Evolutionary conservation across 2,888 invertebrate species (phyloP), one percentile per base, ranked within the genome.

Genomic region (Drosophila robusta): DNA sequence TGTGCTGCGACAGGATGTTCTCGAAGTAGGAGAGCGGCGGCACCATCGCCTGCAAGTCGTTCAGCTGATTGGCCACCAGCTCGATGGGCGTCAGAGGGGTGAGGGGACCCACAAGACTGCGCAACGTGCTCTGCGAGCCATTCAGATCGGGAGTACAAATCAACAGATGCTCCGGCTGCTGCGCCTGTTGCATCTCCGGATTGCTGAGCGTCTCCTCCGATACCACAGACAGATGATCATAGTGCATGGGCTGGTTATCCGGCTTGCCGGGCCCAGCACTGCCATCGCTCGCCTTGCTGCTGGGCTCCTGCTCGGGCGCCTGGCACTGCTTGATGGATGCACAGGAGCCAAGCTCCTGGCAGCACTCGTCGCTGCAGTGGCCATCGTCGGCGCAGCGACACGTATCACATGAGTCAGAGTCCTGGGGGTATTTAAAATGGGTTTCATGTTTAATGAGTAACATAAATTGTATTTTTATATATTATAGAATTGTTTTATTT

Each of bases 221-320:
- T 45, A 96, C 96, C 24, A 96, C 95, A 64, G 95, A 95, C 49
- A 96, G 93, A 90, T 96, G 95, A 91, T 96, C 95, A 92, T 96
- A 96, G 58, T 81, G 80, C 75, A 74, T 68, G 29, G 86, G 68
- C 54, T 78, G 67, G 26, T 45, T 64, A 6, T 74, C 70, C 34
- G 50, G 32, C 44, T 57, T 52, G 4, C 47, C 18, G 41, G 70
- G 18, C n/a, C 34, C 29, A 29, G 51, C 44, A 22, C 44, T 57
- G 26, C 56, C 39, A 8, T 84, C 78, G 22, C 38, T 50, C 0
- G 45, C 36, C 5, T 67, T 64, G 9, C 12, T 61, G 12, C 42
- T 60, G 9, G 55, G 7, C 50, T 78, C 75, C 12, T 78, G 75
- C 12, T 75, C 66, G 47, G 58, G 63, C 39, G 75, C 56, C 69